Evolutionary conservation across 2,888 invertebrate genomes (phyloP).

Genomic region (Tachina fera): DNA sequence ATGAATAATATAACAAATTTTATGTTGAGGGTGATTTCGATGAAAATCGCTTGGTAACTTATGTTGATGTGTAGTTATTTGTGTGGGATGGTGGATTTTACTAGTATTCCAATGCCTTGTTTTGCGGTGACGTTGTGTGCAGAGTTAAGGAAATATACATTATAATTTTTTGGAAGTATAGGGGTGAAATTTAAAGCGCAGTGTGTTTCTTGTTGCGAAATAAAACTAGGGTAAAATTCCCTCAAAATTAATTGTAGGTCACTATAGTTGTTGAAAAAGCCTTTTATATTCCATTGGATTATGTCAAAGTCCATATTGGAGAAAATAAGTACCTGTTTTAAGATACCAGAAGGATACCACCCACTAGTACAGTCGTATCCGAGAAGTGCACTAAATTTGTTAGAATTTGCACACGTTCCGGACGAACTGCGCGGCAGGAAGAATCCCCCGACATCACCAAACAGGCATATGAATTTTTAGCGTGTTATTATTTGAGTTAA

Average conservation of each 20-base stretch:
- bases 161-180: background rate
- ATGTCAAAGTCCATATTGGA: background rate
- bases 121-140: background rate
- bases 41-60: background rate
- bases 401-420: too few relatives aligned
- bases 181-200: background rate
- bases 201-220: slow-evolving; percentile 9
- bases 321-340: background rate
- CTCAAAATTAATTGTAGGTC: background rate
- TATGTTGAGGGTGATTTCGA: background rate
- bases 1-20: background rate
- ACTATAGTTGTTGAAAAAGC: background rate
- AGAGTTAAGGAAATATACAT: background rate
- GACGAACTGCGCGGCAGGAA: too few relatives aligned
- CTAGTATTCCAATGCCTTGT: background rate
- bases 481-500: too few relatives aligned
- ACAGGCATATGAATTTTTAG: too few relatives aligned
- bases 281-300: slow-evolving; percentile 13
- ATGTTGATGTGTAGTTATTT: background rate
- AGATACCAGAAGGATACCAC: too few relatives aligned
- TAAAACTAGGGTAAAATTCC: background rate
- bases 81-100: slow-evolving; percentile 3
- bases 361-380: too few relatives aligned
- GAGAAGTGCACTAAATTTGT: too few relatives aligned
- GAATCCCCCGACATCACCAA: too few relatives aligned